These are phyloP conservation scores for Maniola jurtina DNA, from an alignment of 1,140 invertebrate species.

Conservation along the genomic window DNA sequence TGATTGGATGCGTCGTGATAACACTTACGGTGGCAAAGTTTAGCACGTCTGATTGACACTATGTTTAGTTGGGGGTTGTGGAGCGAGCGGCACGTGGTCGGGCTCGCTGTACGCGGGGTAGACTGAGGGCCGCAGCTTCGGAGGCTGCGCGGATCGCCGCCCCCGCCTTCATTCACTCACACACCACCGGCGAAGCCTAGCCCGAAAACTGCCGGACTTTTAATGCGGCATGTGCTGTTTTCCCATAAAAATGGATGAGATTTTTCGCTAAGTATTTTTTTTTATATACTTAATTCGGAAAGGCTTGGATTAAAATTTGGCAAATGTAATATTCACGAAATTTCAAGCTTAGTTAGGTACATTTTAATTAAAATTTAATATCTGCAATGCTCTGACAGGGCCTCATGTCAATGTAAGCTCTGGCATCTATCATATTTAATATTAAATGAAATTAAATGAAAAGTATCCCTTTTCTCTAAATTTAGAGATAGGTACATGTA, in stretches of 20 bases:
- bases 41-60: conserved; percentile 62
- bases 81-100: conserved; percentile 50
- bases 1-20: conserved; percentile 3
- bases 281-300: background rate
- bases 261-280: conserved; percentile 7
- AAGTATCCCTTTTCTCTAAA: too few relatives aligned
- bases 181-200: conserved; percentile 55
- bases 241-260: conserved; percentile 48
- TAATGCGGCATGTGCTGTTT: conserved; percentile 66
- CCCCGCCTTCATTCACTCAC: conserved; percentile 72
- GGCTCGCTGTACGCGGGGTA: conserved; percentile 58
- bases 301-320: too few relatives aligned
- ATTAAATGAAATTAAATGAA: too few relatives aligned
- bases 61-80: conserved; percentile 46
- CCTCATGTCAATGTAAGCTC: too few relatives aligned
- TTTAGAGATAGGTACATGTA: too few relatives aligned
- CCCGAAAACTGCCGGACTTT: conserved; percentile 68
- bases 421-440: too few relatives aligned
- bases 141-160: conserved; percentile 65
- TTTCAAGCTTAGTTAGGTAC: too few relatives aligned
- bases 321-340: too few relatives aligned
- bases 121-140: conserved; percentile 60
- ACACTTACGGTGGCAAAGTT: conserved; percentile 64
- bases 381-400: too few relatives aligned
- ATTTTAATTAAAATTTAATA: too few relatives aligned